Percentiles rank a stretch among this genome's conserved stretches.
phyloP scores from a whole-genome alignment of 2,113 vertebrate species.

The Misgurnus mizolepis region DNA sequence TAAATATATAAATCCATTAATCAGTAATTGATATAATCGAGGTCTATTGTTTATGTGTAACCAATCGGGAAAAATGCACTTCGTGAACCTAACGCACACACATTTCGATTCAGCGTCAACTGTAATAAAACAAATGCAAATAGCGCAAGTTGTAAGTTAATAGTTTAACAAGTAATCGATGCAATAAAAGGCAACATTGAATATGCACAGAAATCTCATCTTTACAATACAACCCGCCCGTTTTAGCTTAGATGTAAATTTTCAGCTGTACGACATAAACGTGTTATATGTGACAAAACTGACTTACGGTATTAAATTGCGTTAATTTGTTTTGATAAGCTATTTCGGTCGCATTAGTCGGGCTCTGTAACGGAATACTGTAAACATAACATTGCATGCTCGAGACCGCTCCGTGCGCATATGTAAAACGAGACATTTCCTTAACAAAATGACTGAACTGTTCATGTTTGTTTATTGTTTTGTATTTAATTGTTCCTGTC shows the following conservation, averaged over 20 bases:
- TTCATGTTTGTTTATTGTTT: slow-evolving; percentile 30
- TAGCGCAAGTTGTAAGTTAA: not conserved
- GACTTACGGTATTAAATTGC: not conserved
- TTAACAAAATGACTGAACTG: not conserved
- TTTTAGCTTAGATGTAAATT: not conserved
- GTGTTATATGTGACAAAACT: not conserved
- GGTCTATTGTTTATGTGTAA: slow-evolving; percentile 39
- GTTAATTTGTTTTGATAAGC: not conserved
- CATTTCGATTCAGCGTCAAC: not conserved
- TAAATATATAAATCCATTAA: slow-evolving; percentile 37
- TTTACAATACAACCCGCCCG: not conserved
- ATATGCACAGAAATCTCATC: not conserved
- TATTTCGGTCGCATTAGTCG: not conserved
- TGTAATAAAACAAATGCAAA: not conserved
- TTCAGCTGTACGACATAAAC: not conserved
- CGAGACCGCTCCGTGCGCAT: not conserved
- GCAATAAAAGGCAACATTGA: not conserved
- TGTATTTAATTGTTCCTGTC: slow-evolving; percentile 29
- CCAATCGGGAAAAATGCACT: slow-evolving; percentile 21
- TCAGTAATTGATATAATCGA: slow-evolving; percentile 43
- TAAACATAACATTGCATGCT: not conserved
- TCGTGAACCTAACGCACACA: not conserved
- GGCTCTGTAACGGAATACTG: slow-evolving; percentile 1
- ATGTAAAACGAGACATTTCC: not conserved
- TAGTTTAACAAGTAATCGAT: slow-evolving; percentile 23